phyloP scores from a whole-genome alignment of 1,140 invertebrate genomes.

The Zaprionus ghesquierei region DNA sequence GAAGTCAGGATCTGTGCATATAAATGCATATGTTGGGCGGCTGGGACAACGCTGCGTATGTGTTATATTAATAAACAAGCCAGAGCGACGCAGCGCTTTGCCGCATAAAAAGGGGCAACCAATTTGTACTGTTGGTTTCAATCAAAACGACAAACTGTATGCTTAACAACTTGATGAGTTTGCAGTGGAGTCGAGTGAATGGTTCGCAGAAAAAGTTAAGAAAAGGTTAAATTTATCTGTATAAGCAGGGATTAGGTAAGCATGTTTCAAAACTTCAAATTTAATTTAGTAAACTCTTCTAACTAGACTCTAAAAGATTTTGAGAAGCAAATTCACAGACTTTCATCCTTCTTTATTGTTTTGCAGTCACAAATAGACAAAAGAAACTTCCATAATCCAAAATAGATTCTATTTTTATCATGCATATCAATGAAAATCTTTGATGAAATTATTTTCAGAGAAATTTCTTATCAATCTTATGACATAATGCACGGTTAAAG shows the following conservation, averaged over 20 bases:
- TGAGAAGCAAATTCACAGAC: too few relatives aligned
- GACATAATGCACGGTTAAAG: not conserved
- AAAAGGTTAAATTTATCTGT: too few relatives aligned
- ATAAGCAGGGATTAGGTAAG: too few relatives aligned
- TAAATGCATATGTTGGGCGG: conserved; percentile 37
- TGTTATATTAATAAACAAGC: conserved; percentile 45
- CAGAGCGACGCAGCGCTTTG: not conserved
- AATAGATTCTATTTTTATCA: not conserved
- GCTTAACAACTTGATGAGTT: conserved; percentile 45
- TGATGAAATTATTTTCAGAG: not conserved
- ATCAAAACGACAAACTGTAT: conserved; percentile 56
- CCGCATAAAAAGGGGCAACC: not conserved
- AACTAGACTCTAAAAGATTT: too few relatives aligned
- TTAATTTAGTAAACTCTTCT: too few relatives aligned
- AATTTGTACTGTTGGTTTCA: conserved; percentile 50
- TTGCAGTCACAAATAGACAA: too few relatives aligned
- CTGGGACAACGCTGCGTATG: conserved; percentile 40
- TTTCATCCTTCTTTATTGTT: too few relatives aligned
- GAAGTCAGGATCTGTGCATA: conserved; percentile 11
- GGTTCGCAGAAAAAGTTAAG: too few relatives aligned
- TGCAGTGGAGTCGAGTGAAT: too few relatives aligned
- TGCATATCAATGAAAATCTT: not conserved
- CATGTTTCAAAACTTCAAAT: too few relatives aligned
- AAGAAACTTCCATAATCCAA: too few relatives aligned
- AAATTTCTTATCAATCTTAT: not conserved